Conservation (phyloP, 37 sponge, comb jelly and placozoan genomes). For the Halichondria panicea region DNA sequence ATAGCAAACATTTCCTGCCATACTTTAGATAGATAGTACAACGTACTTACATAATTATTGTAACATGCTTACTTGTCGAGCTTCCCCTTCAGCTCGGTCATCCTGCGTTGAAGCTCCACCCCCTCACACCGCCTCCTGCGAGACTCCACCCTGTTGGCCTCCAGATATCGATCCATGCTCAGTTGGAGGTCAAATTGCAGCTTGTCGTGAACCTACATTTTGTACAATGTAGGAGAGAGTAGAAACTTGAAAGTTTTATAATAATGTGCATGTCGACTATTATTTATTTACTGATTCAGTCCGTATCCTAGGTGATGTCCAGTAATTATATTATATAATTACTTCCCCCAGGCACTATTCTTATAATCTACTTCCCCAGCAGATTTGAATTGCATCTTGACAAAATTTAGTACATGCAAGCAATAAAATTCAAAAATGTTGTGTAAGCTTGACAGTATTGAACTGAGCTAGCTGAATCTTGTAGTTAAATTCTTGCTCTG, state of each 20-base stretch:
- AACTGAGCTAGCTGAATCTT: too few species aligned
- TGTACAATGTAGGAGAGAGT: background rate
- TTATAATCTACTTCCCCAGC: too few species aligned
- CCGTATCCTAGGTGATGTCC: too few species aligned
- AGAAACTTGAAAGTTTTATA: background rate
- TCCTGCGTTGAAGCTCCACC: conserved; percentile 14
- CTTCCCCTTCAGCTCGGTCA: conserved; percentile 25
- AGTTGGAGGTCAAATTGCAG: conserved; percentile 57
- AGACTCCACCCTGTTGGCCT: conserved; percentile 30
- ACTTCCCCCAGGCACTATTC: too few species aligned
- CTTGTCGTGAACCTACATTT: conserved; percentile 63
- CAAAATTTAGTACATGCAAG: too few species aligned
- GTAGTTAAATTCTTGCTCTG: too few species aligned
- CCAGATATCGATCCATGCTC: conserved; percentile 64
- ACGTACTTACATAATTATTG: background rate
- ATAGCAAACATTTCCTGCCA: background rate
- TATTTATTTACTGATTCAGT: background rate
- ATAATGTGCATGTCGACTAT: background rate
- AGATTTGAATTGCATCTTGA: too few species aligned
- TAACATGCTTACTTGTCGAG: conserved; percentile 18
- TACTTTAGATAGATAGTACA: background rate
- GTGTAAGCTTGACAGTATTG: too few species aligned
- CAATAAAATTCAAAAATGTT: too few species aligned
- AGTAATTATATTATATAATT: too few species aligned
- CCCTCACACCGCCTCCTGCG: conserved; percentile 31